These are phyloP conservation scores for Lepeophtheirus nordmannii DNA, from an alignment of 2,888 invertebrate genomes.

Conservation along the genomic window DNA sequence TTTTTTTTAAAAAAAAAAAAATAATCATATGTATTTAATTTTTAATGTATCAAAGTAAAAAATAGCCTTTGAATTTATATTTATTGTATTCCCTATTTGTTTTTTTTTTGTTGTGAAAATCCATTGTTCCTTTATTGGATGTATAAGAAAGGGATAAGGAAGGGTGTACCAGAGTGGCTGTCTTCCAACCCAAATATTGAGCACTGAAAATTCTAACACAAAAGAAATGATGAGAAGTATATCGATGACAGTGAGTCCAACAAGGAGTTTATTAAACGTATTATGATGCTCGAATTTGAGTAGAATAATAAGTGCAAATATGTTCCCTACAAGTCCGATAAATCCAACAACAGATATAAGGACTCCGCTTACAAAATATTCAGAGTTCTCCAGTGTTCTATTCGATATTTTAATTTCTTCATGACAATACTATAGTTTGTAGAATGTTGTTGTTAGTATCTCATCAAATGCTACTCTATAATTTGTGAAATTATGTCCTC, in stretches of 20 bases:
- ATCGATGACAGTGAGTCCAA: background rate
- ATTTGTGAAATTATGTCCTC: too few relatives aligned
- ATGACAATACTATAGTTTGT: too few relatives aligned
- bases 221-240: background rate
- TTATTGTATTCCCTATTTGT: too few relatives aligned
- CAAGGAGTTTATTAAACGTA: background rate
- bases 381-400: background rate
- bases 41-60: too few relatives aligned
- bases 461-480: too few relatives aligned
- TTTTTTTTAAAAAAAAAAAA: too few relatives aligned
- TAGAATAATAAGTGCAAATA: background rate
- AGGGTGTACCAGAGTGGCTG: background rate
- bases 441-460: too few relatives aligned
- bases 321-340: background rate
- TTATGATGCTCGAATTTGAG: background rate
- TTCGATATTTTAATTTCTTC: too few relatives aligned
- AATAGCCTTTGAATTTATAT: too few relatives aligned
- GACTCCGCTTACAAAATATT: background rate
- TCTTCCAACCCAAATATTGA: background rate
- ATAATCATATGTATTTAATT: too few relatives aligned
- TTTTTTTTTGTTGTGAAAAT: background rate
- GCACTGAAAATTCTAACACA: background rate
- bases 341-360: background rate
- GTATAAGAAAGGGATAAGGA: background rate
- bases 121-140: background rate